Conservation (phyloP, 2,113 vertebrate genomes). For the Amblyopsis rosae region DNA sequence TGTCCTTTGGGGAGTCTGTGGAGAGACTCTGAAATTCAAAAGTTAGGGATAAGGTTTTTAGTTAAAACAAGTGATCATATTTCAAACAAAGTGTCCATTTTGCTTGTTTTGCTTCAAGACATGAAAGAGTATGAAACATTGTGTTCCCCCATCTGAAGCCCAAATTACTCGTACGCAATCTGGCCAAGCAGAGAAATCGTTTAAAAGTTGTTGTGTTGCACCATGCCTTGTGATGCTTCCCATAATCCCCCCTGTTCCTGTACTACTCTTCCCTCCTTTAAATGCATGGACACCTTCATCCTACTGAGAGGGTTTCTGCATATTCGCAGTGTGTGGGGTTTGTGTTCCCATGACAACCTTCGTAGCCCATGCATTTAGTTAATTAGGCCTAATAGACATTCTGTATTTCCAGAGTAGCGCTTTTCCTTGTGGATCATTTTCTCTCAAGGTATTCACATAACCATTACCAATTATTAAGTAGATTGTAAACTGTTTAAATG, state of each 20-base stretch:
- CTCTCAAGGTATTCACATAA: too few species aligned
- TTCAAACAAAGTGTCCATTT: not conserved
- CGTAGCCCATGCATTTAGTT: constrained; percentile 17
- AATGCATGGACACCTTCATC: constrained; percentile 4
- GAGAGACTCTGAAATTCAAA: not conserved
- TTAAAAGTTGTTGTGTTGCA: not conserved
- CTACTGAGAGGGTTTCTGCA: constrained; percentile 37
- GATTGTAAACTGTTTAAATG: too few species aligned
- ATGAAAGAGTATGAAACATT: not conserved
- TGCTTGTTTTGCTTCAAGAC: not conserved
- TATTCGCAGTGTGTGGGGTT: constrained; percentile 19
- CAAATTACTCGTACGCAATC: not conserved
- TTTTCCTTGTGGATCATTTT: too few species aligned
- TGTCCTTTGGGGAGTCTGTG: not conserved
- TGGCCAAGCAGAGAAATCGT: not conserved
- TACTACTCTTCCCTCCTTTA: not conserved
- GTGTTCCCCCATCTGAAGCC: not conserved
- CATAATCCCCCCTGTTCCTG: not conserved
- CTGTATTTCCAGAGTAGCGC: too few species aligned
- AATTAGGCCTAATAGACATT: too few species aligned
- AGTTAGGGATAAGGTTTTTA: not conserved
- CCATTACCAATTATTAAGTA: too few species aligned
- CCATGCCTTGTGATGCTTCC: not conserved
- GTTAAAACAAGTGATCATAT: not conserved
- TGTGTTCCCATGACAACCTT: constrained; percentile 68